Conservation (phyloP, 1,140 invertebrate genomes). For the Drosophila carrolli region DNA sequence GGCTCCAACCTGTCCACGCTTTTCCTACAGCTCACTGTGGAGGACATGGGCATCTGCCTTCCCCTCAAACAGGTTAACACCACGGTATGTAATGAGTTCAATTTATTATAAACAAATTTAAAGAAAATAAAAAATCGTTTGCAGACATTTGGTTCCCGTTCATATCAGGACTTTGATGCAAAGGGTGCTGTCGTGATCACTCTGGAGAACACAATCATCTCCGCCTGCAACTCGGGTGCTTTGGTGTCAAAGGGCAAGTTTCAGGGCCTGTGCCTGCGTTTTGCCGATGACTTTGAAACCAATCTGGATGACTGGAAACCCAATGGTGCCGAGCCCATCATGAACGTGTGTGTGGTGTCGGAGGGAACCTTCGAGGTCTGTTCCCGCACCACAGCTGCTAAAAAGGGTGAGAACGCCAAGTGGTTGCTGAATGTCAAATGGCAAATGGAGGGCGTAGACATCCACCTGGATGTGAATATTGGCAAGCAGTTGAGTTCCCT, state of each 20-base stretch:
- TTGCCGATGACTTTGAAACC: conserved; percentile 98
- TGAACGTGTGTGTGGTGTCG: conserved; percentile 98
- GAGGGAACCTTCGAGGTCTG: conserved; percentile 99
- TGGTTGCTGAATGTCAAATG: conserved; percentile 99
- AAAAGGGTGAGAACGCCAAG: conserved; percentile 96
- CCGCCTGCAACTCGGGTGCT: conserved; percentile 93
- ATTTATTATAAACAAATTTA: neutral
- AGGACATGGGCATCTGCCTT: conserved; percentile 98
- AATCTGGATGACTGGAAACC: conserved; percentile 99
- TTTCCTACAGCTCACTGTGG: conserved; percentile 97
- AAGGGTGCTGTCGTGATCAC: conserved; percentile 97
- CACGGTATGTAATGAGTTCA: conserved; percentile 36
- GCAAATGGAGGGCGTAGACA: conserved; percentile 99
- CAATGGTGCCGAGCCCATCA: conserved; percentile 92
- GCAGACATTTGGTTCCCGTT: conserved; percentile 87
- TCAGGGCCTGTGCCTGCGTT: conserved; percentile 94
- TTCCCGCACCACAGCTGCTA: conserved; percentile 94
- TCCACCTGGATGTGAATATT: conserved; percentile 97
- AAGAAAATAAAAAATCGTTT: neutral
- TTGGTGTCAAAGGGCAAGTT: conserved; percentile 92
- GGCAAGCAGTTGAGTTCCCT: conserved; percentile 97
- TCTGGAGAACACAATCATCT: conserved; percentile 96
- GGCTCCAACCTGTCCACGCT: conserved; percentile 93
- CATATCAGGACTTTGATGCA: conserved; percentile 91
- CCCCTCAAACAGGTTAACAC: conserved; percentile 93